These are phyloP conservation scores for Trichonephila clavipes DNA, from an alignment of 1,140 invertebrate species.

Conservation along the genomic window DNA sequence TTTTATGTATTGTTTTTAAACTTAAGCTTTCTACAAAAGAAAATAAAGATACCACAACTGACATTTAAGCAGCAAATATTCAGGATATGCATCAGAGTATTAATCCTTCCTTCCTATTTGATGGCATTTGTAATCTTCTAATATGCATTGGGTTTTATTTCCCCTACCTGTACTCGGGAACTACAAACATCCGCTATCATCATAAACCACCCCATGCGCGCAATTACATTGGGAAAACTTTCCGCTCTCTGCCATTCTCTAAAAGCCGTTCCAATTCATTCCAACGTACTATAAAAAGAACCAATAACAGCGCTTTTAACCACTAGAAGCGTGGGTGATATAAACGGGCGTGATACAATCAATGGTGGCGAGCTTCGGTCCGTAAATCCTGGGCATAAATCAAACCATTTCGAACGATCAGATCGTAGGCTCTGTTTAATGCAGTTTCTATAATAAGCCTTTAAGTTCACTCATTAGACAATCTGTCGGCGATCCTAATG, in stretches of 20 bases:
- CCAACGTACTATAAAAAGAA: constrained; percentile 22
- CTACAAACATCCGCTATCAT: background rate
- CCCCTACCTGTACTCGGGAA: background rate
- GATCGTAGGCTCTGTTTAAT: constrained; percentile 41
- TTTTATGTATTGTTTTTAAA: too few relatives aligned
- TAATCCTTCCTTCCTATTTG: too few relatives aligned
- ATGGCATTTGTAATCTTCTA: too few relatives aligned
- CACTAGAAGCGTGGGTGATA: background rate
- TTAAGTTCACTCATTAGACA: constrained; percentile 64
- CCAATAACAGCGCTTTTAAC: constrained; percentile 28
- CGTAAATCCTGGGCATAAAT: constrained; percentile 50
- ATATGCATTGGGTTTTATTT: too few relatives aligned
- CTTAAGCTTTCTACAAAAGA: too few relatives aligned
- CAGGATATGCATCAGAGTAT: too few relatives aligned
- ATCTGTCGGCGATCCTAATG: constrained; percentile 61
- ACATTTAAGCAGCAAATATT: too few relatives aligned
- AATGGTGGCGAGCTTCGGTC: background rate
- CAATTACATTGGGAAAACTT: background rate
- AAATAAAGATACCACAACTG: too few relatives aligned
- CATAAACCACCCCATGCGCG: background rate
- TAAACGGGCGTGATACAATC: constrained; percentile 15
- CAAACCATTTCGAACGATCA: constrained; percentile 42
- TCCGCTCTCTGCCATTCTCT: background rate
- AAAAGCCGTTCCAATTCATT: background rate
- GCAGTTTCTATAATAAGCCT: constrained; percentile 68